Evolutionary conservation across 2,888 invertebrate species (phyloP), one percentile per base, ranked within the genome.

Genomic region (Trissolcus japonicus): DNA sequence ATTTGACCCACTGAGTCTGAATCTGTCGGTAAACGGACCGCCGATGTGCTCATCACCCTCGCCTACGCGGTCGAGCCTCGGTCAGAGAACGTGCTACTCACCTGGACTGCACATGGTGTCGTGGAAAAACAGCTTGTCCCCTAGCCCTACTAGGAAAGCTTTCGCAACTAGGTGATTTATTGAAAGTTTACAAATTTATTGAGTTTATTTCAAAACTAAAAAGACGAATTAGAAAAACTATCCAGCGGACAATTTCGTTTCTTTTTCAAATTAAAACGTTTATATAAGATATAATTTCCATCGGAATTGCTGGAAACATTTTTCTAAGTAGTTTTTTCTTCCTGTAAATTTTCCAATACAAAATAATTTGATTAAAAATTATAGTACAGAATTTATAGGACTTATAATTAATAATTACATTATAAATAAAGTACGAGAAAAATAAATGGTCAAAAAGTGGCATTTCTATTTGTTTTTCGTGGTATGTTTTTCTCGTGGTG

Each of bases 91-190:
- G 82, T 91, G 91, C 83, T 91, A 91, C 82, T 92, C 92, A 0
- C 92, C 92, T 1, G 90, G 91, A 48, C 89, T 92, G 84, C 91
- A 91, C 80, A 89, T 90, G 79, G 86, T 86, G 41, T 89, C 90
- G 50, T 91, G 91, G 84, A 90, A 90, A 81, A 90, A 89, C 59
- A 91, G 90, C 79, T 92, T 94, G 46, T 95, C 95, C 7, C 96
- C 96, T 19, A 96, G 96, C 79, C 97, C 97, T 2, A 96, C 96
- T 29, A 92, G 97, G 78, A 95, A 95, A 83, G 92, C 93, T 60
- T 95, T 94, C 89, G 93, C 95, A 77, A 94, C 94, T 57, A 91
- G 95, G 83, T 88, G 21, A 46, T 14, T 46, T 16, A 46, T 46
- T 55, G 14, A 17, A 29, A 53, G 21, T 53, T 35, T 14, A 29